phyloP scores from a whole-genome alignment of 2,888 invertebrate species.

The Cosmia trapezina region DNA sequence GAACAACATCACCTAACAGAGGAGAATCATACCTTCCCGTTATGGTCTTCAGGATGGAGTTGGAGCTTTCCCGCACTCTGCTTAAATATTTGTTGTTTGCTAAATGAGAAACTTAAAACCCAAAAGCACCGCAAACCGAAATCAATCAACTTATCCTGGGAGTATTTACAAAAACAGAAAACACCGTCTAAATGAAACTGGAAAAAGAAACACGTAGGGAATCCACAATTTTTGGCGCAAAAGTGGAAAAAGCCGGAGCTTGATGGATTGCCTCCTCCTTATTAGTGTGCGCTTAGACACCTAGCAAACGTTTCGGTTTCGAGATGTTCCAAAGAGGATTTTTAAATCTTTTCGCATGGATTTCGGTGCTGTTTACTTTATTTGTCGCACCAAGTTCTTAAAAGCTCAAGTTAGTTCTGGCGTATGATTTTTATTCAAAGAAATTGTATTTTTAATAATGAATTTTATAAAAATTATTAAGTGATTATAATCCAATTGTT shows the following conservation, averaged over 20 bases:
- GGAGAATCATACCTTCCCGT: too few species aligned
- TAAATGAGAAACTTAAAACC: conserved; percentile 13
- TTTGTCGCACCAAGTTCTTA: not conserved
- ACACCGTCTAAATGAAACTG: conserved; percentile 59
- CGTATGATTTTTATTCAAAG: not conserved
- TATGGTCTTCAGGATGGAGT: too few species aligned
- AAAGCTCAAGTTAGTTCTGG: not conserved
- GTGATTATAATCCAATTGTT: not conserved
- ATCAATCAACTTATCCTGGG: conserved; percentile 59
- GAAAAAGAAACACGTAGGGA: conserved; percentile 71
- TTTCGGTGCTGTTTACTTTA: conserved; percentile 13
- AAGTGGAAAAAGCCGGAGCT: conserved; percentile 69
- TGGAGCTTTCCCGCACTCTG: too few species aligned
- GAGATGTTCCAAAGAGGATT: conserved; percentile 45
- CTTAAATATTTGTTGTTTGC: not conserved
- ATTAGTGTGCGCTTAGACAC: conserved; percentile 70
- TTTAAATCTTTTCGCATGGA: conserved; percentile 53
- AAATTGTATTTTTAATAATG: not conserved
- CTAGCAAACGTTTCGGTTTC: conserved; percentile 56
- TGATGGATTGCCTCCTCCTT: conserved; percentile 78
- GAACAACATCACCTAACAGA: too few species aligned
- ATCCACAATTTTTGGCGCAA: conserved; percentile 69
- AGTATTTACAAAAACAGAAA: conserved; percentile 61
- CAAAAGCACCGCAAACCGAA: conserved; percentile 40
- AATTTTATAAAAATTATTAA: not conserved